A percentile compares a stretch with the other conserved stretches of the same genome.
Conservation (phyloP, 2,113 vertebrate genomes). For the Anarrhichthys ocellatus region DNA sequence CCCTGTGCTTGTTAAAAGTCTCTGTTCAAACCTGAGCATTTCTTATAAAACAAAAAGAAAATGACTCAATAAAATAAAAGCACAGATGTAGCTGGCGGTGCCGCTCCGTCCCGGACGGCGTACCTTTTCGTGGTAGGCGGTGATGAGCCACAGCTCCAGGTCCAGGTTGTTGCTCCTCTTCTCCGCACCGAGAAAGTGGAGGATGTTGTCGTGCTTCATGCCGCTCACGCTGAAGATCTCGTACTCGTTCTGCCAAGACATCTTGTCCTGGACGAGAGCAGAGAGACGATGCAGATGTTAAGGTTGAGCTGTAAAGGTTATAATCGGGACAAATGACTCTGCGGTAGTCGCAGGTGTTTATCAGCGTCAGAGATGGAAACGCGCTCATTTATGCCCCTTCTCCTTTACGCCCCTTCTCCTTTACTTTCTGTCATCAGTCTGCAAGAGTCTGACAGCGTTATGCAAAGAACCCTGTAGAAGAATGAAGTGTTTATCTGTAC, state of each 20-base stretch:
- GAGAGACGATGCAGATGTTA: slow-evolving; percentile 29
- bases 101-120: not conserved
- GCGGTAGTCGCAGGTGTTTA: too few relatives aligned
- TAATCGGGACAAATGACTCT: too few relatives aligned
- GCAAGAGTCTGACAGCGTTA: too few relatives aligned
- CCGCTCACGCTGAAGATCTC: slow-evolving; percentile 95
- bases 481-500: not conserved
- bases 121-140: slow-evolving; percentile 96
- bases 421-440: too few relatives aligned
- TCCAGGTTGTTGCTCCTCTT: slow-evolving; percentile 95
- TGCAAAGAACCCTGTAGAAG: too few relatives aligned
- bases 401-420: too few relatives aligned
- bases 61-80: not conserved
- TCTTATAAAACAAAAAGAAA: not conserved
- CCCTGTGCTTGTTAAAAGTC: not conserved
- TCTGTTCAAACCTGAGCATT: not conserved
- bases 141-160: slow-evolving; percentile 97
- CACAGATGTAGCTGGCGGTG: too few relatives aligned
- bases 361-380: too few relatives aligned
- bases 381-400: too few relatives aligned
- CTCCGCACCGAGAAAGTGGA: slow-evolving; percentile 96
- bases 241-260: slow-evolving; percentile 99
- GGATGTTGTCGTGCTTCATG: slow-evolving; percentile 98
- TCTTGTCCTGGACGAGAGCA: slow-evolving; percentile 88
- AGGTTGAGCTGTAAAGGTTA: too few relatives aligned